These are phyloP conservation scores for Brenthis ino DNA, from an alignment of 2,888 invertebrate genomes.

Conservation along the genomic window DNA sequence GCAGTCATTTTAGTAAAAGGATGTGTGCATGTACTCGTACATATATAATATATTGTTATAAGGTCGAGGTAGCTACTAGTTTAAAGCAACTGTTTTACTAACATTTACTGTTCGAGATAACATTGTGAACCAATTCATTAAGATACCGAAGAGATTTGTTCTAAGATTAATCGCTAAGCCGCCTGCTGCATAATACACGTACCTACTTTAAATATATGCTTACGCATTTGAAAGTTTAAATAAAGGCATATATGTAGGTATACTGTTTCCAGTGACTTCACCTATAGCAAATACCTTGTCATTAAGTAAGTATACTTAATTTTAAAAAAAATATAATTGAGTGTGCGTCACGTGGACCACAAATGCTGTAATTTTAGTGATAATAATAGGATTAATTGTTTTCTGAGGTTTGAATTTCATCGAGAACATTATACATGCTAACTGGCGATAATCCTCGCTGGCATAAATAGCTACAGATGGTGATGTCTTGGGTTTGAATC, in stretches of 20 bases:
- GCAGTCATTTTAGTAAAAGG: slow-evolving; percentile 60
- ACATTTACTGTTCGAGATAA: slow-evolving; percentile 76
- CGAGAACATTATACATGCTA: too few species aligned
- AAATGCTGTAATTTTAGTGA: too few species aligned
- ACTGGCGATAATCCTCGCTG: too few species aligned
- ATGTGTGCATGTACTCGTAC: slow-evolving; percentile 36
- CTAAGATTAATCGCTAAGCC: slow-evolving; percentile 74
- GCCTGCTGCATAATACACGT: slow-evolving; percentile 52
- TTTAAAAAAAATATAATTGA: too few species aligned
- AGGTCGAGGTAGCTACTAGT: slow-evolving; percentile 67
- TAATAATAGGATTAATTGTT: too few species aligned
- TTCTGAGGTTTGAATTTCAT: too few species aligned
- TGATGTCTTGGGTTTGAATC: too few species aligned
- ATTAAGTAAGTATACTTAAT: too few species aligned
- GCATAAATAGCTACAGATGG: too few species aligned
- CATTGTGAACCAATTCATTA: slow-evolving; percentile 77
- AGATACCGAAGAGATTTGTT: slow-evolving; percentile 76
- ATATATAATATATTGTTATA: slow-evolving; percentile 47
- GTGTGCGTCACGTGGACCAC: too few species aligned
- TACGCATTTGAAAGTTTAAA: slow-evolving; percentile 12
- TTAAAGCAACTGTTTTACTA: slow-evolving; percentile 61
- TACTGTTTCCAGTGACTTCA: too few species aligned
- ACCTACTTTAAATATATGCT: slow-evolving; percentile 13
- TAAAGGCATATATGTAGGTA: background rate
- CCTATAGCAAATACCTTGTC: background rate